phyloP scores from a whole-genome alignment of 2,797 vertebrate species.

The Sphenopsis melanotis region DNA sequence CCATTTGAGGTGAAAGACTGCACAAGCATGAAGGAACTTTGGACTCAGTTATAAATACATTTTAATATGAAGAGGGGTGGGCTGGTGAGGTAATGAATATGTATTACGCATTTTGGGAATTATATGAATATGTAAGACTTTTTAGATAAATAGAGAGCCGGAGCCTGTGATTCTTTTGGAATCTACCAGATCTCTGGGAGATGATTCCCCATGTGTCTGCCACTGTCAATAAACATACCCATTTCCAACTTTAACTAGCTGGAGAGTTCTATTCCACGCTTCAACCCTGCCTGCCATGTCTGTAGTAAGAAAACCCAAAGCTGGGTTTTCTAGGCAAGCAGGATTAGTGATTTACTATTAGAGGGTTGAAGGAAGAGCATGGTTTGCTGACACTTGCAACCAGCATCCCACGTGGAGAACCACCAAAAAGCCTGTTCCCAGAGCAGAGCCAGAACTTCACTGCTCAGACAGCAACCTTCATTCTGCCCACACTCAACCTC shows the following conservation, averaged over 20 bases:
- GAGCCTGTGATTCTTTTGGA: not conserved
- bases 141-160: not conserved
- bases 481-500: not conserved
- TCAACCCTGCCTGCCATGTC: rapidly evolving
- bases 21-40: not conserved
- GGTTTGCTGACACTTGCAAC: not conserved
- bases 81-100: not conserved
- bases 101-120: not conserved
- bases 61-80: not conserved
- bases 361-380: not conserved
- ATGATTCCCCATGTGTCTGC: not conserved
- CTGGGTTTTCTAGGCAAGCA: not conserved
- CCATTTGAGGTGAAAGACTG: not conserved
- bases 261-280: not conserved
- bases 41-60: not conserved
- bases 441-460: not conserved
- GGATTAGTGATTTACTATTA: not conserved
- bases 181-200: not conserved
- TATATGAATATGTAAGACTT: not conserved
- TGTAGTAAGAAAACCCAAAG: not conserved
- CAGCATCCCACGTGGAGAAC: not conserved
- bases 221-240: no score
- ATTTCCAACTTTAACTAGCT: not conserved
- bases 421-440: not conserved
- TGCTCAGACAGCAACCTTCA: not conserved